Evolutionary conservation across 2,113 vertebrate species (phyloP).

Genomic region (Equus przewalskii): DNA sequence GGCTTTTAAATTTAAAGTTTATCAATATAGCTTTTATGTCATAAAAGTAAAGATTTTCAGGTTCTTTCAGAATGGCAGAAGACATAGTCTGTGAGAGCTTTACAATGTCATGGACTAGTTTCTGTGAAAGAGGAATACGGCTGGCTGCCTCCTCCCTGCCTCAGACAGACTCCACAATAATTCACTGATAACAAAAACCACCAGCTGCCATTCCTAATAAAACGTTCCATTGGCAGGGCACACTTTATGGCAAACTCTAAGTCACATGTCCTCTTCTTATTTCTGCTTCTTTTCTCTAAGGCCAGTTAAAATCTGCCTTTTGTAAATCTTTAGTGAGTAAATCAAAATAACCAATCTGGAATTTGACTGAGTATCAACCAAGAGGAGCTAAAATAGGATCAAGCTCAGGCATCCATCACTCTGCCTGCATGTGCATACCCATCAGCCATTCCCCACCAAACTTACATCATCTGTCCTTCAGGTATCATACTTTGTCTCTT

Average conservation of each 20-base stretch:
- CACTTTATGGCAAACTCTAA: slow-evolving; percentile 41
- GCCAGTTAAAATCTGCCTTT: slow-evolving; percentile 54
- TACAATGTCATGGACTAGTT: background rate
- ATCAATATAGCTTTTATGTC: background rate
- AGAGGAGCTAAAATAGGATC: slow-evolving; percentile 33
- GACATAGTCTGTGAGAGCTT: slow-evolving; percentile 5
- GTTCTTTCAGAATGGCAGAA: slow-evolving; percentile 46
- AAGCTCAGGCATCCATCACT: background rate
- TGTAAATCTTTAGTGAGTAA: slow-evolving; percentile 50
- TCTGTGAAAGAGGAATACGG: background rate
- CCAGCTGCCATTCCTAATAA: slow-evolving; percentile 62
- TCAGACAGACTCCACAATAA: slow-evolving; percentile 21
- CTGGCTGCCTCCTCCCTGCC: background rate
- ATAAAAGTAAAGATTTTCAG: slow-evolving; percentile 42
- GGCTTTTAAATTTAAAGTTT: slow-evolving; percentile 37
- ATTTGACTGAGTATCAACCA: slow-evolving; percentile 13
- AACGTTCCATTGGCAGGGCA: slow-evolving; percentile 24
- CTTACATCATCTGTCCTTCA: background rate
- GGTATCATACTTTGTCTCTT: background rate
- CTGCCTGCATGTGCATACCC: background rate
- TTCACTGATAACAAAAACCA: slow-evolving; percentile 64
- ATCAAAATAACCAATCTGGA: slow-evolving; percentile 67
- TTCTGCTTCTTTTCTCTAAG: slow-evolving; percentile 59
- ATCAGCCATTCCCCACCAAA: background rate
- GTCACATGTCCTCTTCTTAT: slow-evolving; percentile 7